Conservation (phyloP, 2,888 invertebrate species). For the Andrena flavipes region DNA sequence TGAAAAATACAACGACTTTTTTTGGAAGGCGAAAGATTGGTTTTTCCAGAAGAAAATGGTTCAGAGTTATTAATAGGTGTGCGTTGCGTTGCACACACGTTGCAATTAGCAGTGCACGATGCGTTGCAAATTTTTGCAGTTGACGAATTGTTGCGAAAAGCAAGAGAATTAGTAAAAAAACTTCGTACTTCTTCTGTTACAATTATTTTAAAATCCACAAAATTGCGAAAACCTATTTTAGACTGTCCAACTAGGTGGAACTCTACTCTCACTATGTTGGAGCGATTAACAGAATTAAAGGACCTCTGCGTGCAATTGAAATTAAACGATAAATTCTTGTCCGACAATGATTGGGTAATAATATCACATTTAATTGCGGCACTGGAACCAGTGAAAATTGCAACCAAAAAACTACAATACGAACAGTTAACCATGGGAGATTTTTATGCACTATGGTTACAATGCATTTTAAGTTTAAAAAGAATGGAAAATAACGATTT, state of each 20-base stretch:
- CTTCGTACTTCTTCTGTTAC: no score
- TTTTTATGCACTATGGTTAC: slow-evolving; percentile 1
- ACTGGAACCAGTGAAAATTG: not conserved
- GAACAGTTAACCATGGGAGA: not conserved
- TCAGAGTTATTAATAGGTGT: slow-evolving; percentile 1
- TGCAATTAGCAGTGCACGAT: not conserved
- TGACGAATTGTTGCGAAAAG: no score
- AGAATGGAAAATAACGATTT: not conserved
- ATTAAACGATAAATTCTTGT: no score
- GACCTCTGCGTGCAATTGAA: no score
- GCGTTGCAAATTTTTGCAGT: not conserved
- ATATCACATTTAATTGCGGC: not conserved
- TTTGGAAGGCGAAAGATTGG: not conserved
- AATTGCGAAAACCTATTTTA: no score
- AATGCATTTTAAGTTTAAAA: not conserved
- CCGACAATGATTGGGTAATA: no score
- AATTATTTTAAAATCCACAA: no score
- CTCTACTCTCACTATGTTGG: no score
- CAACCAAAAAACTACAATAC: not conserved
- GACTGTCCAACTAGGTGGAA: no score
- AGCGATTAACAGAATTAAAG: no score
- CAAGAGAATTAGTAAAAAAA: no score
- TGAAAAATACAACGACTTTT: not conserved
- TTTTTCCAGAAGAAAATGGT: not conserved
- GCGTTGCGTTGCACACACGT: not conserved